These are phyloP conservation scores for Agonopterix alstromeriana DNA, from an alignment of 2,888 invertebrate species.

Conservation along the genomic window DNA sequence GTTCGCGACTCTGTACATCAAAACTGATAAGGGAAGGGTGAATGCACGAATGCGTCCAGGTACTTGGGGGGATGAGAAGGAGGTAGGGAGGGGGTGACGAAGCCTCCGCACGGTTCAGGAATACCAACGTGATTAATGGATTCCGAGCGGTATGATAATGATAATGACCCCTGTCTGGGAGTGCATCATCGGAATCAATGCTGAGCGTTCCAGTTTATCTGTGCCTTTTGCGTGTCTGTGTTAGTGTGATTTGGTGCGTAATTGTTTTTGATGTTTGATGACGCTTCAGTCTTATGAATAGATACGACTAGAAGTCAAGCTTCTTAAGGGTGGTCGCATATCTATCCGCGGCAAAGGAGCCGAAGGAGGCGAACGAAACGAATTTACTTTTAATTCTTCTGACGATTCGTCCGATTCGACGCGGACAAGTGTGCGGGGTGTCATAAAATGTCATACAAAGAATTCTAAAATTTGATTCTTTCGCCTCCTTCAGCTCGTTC, in stretches of 20 bases:
- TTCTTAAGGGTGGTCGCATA: too few relatives aligned
- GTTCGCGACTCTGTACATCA: slow-evolving; percentile 50
- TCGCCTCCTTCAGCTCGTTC: too few relatives aligned
- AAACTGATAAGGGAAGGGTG: slow-evolving; percentile 72
- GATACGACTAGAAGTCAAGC: too few relatives aligned
- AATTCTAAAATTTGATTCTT: too few relatives aligned
- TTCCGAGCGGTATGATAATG: slow-evolving; percentile 61
- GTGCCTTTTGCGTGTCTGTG: not conserved
- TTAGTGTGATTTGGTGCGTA: not conserved
- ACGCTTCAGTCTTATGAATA: too few relatives aligned
- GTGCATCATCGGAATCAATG: slow-evolving; percentile 66
- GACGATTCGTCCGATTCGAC: too few relatives aligned
- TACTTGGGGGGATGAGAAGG: slow-evolving; percentile 43
- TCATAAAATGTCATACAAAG: too few relatives aligned
- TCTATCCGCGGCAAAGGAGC: too few relatives aligned
- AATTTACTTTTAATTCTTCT: too few relatives aligned
- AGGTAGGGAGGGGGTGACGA: slow-evolving; percentile 10
- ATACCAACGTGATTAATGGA: slow-evolving; percentile 74
- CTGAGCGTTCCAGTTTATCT: slow-evolving; percentile 17
- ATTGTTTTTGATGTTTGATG: too few relatives aligned
- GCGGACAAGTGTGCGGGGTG: too few relatives aligned
- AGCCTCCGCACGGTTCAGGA: slow-evolving; percentile 38
- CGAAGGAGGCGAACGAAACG: too few relatives aligned
- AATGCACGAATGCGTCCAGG: slow-evolving; percentile 72
- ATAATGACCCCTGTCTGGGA: slow-evolving; percentile 65